phyloP scores from a whole-genome alignment of 2,113 vertebrate genomes.

The Crotalus horridus region DNA sequence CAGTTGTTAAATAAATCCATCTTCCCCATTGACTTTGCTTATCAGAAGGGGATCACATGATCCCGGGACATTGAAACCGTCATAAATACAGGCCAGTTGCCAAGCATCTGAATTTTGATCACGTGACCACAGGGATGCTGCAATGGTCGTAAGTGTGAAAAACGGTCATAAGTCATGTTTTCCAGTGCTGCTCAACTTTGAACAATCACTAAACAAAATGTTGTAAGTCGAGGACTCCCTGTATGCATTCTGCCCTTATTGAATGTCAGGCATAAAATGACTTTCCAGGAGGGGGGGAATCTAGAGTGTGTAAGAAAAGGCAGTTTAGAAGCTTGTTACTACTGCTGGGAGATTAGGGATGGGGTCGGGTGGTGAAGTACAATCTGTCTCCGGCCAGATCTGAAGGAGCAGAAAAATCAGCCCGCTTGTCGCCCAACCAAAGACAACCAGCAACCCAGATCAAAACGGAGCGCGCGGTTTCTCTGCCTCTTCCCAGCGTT shows the following conservation, averaged over 20 bases:
- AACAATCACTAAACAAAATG: neutral
- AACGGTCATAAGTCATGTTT: neutral
- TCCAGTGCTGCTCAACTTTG: neutral
- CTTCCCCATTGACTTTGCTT: neutral
- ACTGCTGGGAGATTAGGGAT: neutral
- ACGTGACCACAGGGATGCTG: neutral
- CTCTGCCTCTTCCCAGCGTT: neutral
- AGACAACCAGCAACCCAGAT: neutral
- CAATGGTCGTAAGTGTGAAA: neutral
- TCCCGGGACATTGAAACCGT: neutral
- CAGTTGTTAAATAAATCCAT: neutral
- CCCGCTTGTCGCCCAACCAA: neutral
- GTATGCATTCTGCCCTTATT: neutral
- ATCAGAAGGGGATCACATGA: neutral
- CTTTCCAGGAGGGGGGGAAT: neutral
- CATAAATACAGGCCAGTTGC: neutral
- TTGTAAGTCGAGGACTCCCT: neutral
- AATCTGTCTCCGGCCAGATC: neutral
- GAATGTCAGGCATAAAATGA: neutral
- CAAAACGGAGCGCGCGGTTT: neutral
- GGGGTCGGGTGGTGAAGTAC: neutral
- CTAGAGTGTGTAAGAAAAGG: neutral
- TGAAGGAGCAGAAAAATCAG: neutral
- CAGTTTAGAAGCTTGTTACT: neutral
- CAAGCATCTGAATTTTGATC: neutral